phyloP scores from a whole-genome alignment of 2,888 invertebrate genomes.

The Pristionchus entomophagus region DNA sequence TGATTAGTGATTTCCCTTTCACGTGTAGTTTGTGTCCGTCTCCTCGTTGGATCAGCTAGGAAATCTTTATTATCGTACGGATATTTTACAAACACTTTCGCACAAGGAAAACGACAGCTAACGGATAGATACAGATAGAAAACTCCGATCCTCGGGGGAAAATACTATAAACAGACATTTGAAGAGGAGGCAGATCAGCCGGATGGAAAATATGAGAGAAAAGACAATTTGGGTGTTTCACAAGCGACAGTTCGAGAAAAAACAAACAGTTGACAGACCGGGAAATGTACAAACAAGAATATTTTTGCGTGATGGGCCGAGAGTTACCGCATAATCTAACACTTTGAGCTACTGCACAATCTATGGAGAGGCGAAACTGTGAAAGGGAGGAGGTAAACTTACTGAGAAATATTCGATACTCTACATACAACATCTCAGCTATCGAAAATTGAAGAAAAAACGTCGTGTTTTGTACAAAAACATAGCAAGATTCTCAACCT shows the following conservation, averaged over 20 bases:
- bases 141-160: background rate
- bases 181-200: constrained; percentile 23
- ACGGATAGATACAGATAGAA: constrained; percentile 4
- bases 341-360: constrained; percentile 24
- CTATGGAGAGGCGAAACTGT: background rate
- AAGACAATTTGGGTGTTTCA: constrained; percentile 34
- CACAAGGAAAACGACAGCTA: background rate
- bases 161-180: constrained; percentile 36
- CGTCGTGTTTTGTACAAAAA: constrained; percentile 28
- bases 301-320: constrained; percentile 15
- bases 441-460: background rate
- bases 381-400: background rate
- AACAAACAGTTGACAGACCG: constrained; percentile 12
- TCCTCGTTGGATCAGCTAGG: background rate
- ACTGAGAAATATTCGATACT: constrained; percentile 9
- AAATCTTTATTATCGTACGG: constrained; percentile 21
- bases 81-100: constrained; percentile 30
- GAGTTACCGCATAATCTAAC: constrained; percentile 27
- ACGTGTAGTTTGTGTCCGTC: background rate
- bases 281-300: constrained; percentile 27
- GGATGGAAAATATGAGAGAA: constrained; percentile 22
- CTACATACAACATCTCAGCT: background rate
- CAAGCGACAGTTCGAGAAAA: constrained; percentile 8
- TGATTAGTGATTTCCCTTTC: background rate
- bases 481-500: constrained; percentile 26